Percentiles rank a stretch among this genome's conserved stretches.
phyloP scores from a whole-genome alignment of 2,888 invertebrate species.

The Nudaria mundana region DNA sequence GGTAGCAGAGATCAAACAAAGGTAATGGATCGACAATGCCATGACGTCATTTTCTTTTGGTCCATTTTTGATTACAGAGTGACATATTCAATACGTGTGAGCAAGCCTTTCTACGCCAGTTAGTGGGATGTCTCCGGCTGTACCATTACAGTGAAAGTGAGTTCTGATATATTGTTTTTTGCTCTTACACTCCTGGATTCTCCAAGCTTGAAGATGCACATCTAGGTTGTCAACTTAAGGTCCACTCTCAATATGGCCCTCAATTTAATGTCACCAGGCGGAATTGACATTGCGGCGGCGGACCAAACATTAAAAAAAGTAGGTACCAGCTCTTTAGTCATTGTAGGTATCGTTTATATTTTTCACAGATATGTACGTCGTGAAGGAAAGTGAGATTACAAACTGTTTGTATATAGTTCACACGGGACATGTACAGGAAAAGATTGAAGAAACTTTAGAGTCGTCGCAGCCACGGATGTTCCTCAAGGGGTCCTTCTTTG shows the following conservation, averaged over 20 bases:
- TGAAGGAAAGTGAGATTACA: constrained; percentile 60
- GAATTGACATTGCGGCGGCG: too few relatives aligned
- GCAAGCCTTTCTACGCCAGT: constrained; percentile 57
- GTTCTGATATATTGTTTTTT: neutral
- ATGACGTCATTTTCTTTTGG: too few relatives aligned
- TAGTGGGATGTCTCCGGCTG: constrained; percentile 55
- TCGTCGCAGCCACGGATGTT: constrained; percentile 30
- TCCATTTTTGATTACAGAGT: constrained; percentile 58
- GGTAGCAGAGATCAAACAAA: too few relatives aligned
- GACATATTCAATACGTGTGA: constrained; percentile 56
- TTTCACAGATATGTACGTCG: constrained; percentile 56
- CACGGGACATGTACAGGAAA: constrained; percentile 49
- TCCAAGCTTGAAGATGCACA: too few relatives aligned
- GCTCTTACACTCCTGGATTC: too few relatives aligned
- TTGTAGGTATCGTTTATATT: neutral
- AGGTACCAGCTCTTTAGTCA: too few relatives aligned
- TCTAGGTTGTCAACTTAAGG: too few relatives aligned
- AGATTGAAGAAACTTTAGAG: constrained; percentile 23
- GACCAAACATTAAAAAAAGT: too few relatives aligned
- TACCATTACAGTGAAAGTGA: constrained; percentile 59
- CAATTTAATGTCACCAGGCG: too few relatives aligned
- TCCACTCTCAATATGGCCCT: too few relatives aligned
- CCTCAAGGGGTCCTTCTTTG: constrained; percentile 49
- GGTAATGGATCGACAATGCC: too few relatives aligned
- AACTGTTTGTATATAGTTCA: constrained; percentile 67